Evolutionary conservation across 2,113 vertebrate genomes (phyloP).

Genomic region (Myrmecobius fasciatus): DNA sequence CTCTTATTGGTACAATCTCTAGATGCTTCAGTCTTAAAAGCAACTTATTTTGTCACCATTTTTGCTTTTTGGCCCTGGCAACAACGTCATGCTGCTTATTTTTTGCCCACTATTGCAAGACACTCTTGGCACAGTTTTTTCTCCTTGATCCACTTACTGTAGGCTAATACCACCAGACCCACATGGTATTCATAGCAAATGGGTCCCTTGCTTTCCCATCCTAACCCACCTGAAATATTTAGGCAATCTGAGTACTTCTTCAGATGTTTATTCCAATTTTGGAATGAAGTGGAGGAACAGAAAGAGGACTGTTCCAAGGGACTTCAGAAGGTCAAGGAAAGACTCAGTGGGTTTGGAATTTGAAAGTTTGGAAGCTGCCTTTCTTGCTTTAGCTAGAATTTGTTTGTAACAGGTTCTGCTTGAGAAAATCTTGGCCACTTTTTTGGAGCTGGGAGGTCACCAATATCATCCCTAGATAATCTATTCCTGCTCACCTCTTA

Average conservation of each 20-base stretch:
- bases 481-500: neutral
- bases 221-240: neutral
- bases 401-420: neutral
- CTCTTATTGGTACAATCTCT: neutral
- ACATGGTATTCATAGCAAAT: neutral
- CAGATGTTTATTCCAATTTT: neutral
- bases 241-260: neutral
- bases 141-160: neutral
- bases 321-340: neutral
- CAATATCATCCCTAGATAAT: neutral
- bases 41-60: neutral
- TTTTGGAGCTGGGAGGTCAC: neutral
- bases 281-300: neutral
- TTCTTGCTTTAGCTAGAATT: neutral
- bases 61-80: neutral
- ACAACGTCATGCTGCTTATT: neutral
- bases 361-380: no score
- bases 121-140: neutral
- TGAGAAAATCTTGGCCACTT: neutral
- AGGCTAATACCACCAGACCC: neutral
- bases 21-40: neutral
- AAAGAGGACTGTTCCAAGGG: conserved; percentile 18
- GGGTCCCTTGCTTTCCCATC: neutral
- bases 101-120: neutral
- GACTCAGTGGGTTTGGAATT: neutral